Percentiles rank a stretch among this genome's conserved stretches.
phyloP scores from a whole-genome alignment of 2,797 vertebrate species.

The Labeo calbasu region DNA sequence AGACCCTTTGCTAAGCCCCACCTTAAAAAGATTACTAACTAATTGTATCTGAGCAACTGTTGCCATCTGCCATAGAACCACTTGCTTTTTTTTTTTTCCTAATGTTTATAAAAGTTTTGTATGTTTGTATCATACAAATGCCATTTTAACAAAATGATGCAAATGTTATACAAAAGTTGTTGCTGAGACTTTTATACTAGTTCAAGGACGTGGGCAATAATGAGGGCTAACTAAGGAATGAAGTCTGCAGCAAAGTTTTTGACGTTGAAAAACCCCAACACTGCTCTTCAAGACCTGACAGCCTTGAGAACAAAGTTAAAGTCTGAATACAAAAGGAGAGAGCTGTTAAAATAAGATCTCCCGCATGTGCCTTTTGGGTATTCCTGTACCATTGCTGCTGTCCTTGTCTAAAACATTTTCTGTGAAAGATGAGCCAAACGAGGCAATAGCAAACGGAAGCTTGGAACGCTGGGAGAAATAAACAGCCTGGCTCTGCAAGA shows the following conservation, averaged over 20 bases:
- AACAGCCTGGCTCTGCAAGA: slow-evolving; percentile 29
- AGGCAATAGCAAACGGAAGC: slow-evolving; percentile 26
- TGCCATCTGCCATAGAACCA: neutral
- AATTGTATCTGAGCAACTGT: neutral
- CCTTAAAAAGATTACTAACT: neutral
- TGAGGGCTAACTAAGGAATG: neutral
- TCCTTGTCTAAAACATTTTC: slow-evolving; percentile 39
- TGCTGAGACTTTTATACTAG: neutral
- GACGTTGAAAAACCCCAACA: neutral
- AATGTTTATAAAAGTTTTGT: neutral
- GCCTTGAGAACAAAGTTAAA: slow-evolving; percentile 19
- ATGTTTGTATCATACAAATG: neutral
- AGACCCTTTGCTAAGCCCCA: neutral
- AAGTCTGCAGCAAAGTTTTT: slow-evolving; percentile 5
- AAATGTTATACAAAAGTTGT: neutral
- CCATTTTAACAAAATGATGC: neutral
- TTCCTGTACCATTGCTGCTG: slow-evolving; percentile 11
- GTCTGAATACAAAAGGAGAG: neutral
- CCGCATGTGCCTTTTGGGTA: slow-evolving; percentile 17
- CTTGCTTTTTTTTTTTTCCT: neutral
- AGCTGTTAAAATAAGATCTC: slow-evolving; percentile 14
- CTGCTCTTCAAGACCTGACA: slow-evolving; percentile 22
- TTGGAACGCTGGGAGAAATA: slow-evolving; percentile 18
- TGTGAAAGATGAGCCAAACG: slow-evolving; percentile 18
- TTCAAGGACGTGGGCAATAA: neutral